These are phyloP conservation scores for Eleginops maclovinus DNA, from an alignment of 2,113 vertebrate species.

Conservation along the genomic window DNA sequence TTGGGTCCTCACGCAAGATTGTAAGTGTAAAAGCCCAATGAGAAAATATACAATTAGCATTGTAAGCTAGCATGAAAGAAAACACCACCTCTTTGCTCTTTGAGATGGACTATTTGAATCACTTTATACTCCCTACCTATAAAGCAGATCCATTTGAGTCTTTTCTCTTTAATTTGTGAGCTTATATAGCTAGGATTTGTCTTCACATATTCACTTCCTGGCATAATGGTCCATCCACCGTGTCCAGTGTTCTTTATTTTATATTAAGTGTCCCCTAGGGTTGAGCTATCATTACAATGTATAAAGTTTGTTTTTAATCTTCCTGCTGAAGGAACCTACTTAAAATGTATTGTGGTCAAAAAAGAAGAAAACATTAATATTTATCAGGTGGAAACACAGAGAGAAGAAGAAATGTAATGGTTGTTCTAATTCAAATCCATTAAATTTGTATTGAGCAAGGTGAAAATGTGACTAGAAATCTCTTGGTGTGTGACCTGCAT, in stretches of 20 bases:
- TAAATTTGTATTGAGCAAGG: slow-evolving; percentile 70
- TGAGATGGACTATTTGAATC: background rate
- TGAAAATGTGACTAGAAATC: slow-evolving; percentile 74
- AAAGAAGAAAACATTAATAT: slow-evolving; percentile 75
- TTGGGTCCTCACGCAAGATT: background rate
- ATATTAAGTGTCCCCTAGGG: slow-evolving; percentile 44
- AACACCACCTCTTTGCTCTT: background rate
- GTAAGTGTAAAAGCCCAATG: background rate
- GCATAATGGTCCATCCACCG: slow-evolving; percentile 25
- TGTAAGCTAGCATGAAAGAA: background rate
- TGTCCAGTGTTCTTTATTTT: slow-evolving; percentile 36
- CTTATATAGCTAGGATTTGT: slow-evolving; percentile 11
- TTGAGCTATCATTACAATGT: slow-evolving; percentile 62
- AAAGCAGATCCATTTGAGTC: background rate
- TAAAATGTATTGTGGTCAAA: slow-evolving; percentile 73
- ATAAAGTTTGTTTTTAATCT: slow-evolving; percentile 34
- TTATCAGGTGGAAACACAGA: slow-evolving; percentile 63
- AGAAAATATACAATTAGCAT: background rate
- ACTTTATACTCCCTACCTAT: background rate
- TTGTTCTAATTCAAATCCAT: slow-evolving; percentile 77
- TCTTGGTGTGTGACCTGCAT: slow-evolving; percentile 78
- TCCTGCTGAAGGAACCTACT: slow-evolving; percentile 61
- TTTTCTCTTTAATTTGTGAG: slow-evolving; percentile 6
- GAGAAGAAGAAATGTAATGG: slow-evolving; percentile 57
- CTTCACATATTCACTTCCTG: slow-evolving; percentile 21